Evolutionary conservation across 64 coral and sea anemone species (phyloP).

Genomic region (Actinia equina): DNA sequence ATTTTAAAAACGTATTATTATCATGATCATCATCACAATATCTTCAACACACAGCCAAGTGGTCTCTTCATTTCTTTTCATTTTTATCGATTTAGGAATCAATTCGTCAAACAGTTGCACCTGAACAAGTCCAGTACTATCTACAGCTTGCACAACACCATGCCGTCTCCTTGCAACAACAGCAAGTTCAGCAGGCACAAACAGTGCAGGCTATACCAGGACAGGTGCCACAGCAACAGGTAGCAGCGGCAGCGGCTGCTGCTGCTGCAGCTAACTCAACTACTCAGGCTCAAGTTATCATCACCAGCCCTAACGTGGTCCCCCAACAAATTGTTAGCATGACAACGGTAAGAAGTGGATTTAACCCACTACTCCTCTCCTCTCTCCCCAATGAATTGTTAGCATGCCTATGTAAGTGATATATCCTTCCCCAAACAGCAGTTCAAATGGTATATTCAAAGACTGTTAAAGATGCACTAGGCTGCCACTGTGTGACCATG

Average conservation of each 20-base stretch:
- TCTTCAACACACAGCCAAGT: no score
- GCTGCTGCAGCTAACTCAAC: constrained; percentile 47
- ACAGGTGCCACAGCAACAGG: constrained; percentile 49
- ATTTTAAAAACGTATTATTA: no score
- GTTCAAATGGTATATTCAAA: no score
- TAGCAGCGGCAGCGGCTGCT: constrained; percentile 40
- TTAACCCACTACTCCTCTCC: neutral
- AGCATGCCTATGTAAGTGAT: no score
- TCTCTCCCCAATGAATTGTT: no score
- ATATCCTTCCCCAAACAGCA: no score
- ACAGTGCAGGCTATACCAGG: constrained; percentile 38
- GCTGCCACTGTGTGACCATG: no score
- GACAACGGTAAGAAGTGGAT: constrained; percentile 55
- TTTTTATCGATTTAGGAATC: constrained; percentile 37
- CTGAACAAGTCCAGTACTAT: constrained; percentile 92
- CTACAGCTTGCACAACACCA: constrained; percentile 86
- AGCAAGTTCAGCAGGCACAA: constrained; percentile 50
- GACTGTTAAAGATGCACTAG: no score
- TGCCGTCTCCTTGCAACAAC: constrained; percentile 76
- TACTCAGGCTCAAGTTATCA: constrained; percentile 76
- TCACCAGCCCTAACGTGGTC: constrained; percentile 59
- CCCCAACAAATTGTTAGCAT: constrained; percentile 82
- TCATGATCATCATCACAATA: no score
- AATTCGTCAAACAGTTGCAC: constrained; percentile 89
- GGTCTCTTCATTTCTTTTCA: neutral